These are phyloP conservation scores for Crocidura indochinensis DNA, from an alignment of 2,797 vertebrate genomes.

Conservation along the genomic window DNA sequence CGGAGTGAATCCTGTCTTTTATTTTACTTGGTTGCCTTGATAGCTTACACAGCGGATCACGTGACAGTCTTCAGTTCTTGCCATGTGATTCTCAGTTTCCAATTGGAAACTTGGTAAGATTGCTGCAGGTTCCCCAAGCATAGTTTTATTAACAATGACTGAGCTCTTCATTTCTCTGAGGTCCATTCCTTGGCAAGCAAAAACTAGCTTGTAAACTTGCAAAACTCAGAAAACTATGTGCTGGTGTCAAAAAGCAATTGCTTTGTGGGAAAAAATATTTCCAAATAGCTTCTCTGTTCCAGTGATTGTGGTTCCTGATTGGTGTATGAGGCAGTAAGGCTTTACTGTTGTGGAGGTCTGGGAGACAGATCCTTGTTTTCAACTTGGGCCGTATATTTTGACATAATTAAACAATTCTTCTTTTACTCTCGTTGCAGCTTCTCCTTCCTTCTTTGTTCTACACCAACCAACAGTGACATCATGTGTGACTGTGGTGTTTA, in stretches of 20 bases:
- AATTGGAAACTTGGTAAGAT: slow-evolving; percentile 30
- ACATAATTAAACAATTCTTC: neutral
- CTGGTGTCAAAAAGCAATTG: slow-evolving; percentile 41
- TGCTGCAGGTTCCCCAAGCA: slow-evolving; percentile 57
- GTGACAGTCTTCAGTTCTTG: slow-evolving; percentile 15
- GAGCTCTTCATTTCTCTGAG: slow-evolving; percentile 19
- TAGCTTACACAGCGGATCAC: slow-evolving; percentile 4
- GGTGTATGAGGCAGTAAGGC: neutral
- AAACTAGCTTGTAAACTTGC: slow-evolving; percentile 40
- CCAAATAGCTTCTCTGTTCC: slow-evolving; percentile 33
- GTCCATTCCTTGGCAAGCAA: slow-evolving; percentile 56
- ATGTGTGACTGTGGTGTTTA: too few species aligned
- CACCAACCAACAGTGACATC: too few species aligned
- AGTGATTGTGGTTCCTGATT: slow-evolving; percentile 9
- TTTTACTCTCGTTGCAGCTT: too few species aligned
- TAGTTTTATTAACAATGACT: slow-evolving; percentile 42
- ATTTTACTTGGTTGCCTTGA: slow-evolving; percentile 60
- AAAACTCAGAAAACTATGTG: slow-evolving; percentile 48
- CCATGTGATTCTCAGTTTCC: neutral
- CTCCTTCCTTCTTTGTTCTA: too few species aligned
- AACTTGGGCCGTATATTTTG: neutral
- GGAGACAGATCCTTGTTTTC: neutral
- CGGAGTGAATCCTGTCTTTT: slow-evolving; percentile 56
- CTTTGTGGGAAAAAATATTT: neutral
- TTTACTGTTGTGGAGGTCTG: neutral